Conservation (phyloP, 2,888 invertebrate species). For the Xylota segnis region DNA sequence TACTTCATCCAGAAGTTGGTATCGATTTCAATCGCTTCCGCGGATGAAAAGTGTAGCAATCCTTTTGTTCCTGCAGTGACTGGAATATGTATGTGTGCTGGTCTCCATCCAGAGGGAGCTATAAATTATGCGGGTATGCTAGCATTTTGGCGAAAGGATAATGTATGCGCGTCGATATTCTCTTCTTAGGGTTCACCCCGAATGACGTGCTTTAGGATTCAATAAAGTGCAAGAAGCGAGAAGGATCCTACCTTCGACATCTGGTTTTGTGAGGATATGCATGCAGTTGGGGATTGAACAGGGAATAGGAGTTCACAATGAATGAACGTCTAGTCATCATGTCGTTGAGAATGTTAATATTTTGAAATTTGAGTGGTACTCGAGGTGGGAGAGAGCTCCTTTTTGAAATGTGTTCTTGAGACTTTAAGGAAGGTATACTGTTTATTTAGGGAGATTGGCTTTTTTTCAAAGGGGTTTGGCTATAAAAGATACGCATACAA, state of each 20-base stretch:
- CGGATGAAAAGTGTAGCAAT: conserved; percentile 14
- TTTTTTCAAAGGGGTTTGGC: too few relatives aligned
- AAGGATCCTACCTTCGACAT: not conserved
- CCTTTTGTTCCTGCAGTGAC: conserved; percentile 41
- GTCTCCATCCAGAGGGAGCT: conserved; percentile 19
- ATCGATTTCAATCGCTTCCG: conserved; percentile 62
- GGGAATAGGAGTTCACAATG: not conserved
- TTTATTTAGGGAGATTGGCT: not conserved
- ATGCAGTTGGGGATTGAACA: not conserved
- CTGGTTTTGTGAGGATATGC: not conserved
- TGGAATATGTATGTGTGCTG: not conserved
- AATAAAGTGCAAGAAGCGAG: conserved; percentile 20
- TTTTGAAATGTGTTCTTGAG: not conserved
- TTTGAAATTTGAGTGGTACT: conserved; percentile 22
- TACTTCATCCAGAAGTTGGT: not conserved
- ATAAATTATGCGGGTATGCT: conserved; percentile 49
- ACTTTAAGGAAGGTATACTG: not conserved
- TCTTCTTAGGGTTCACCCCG: not conserved
- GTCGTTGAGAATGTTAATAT: conserved; percentile 16
- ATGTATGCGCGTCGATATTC: conserved; percentile 18
- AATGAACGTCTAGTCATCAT: not conserved
- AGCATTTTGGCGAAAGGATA: conserved; percentile 18
- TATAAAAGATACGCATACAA: too few relatives aligned
- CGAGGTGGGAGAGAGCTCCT: not conserved
- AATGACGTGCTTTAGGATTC: conserved; percentile 32